These are phyloP conservation scores for Prosapia bicincta DNA, from an alignment of 2,888 invertebrate species.

Conservation along the genomic window DNA sequence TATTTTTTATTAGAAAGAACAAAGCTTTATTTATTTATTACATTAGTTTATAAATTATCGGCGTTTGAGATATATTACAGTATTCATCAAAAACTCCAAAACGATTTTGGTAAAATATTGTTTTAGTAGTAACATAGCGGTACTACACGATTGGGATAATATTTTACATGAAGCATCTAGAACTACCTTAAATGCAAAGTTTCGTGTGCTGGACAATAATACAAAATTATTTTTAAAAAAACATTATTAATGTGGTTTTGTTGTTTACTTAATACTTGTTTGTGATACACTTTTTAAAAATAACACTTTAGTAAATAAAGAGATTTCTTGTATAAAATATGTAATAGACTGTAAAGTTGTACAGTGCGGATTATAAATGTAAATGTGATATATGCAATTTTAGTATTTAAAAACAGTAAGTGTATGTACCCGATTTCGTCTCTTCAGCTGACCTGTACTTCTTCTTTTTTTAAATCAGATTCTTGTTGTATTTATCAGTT, in stretches of 20 bases:
- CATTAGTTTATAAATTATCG: too few species aligned
- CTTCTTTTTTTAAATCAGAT: background rate
- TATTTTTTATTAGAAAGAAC: too few species aligned
- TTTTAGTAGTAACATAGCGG: too few species aligned
- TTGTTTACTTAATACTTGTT: conserved; percentile 25
- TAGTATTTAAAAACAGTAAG: background rate
- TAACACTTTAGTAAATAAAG: background rate
- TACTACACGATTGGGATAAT: too few species aligned
- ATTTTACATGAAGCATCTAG: too few species aligned
- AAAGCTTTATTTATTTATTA: too few species aligned
- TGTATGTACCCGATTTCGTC: background rate
- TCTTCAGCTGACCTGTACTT: background rate
- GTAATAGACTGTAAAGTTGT: conserved; percentile 11
- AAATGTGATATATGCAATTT: conserved; percentile 28
- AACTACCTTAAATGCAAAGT: background rate
- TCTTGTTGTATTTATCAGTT: background rate
- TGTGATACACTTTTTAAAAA: conserved; percentile 28
- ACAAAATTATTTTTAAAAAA: conserved; percentile 23
- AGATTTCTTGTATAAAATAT: background rate
- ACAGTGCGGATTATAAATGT: conserved; percentile 24
- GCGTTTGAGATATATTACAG: too few species aligned
- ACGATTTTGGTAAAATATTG: too few species aligned
- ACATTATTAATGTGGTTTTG: conserved; percentile 29
- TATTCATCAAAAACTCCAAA: too few species aligned
- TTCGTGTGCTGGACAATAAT: conserved; percentile 28